Evolutionary conservation across 2,888 invertebrate species (phyloP).

Genomic region (Coleophora deauratella): DNA sequence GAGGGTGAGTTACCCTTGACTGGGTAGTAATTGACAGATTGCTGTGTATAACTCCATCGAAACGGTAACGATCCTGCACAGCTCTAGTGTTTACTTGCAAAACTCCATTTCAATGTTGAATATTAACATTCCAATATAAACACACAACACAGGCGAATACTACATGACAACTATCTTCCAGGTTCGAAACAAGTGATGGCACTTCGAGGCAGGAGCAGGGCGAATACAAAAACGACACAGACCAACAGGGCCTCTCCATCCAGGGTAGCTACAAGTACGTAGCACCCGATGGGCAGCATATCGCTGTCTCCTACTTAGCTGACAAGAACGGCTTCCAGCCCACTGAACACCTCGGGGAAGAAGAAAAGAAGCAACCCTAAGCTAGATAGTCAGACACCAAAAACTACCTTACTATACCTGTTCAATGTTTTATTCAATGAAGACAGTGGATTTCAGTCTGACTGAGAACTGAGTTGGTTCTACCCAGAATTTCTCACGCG

Average conservation of each 20-base stretch:
- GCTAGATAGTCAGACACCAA: neutral
- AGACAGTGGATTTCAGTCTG: too few relatives aligned
- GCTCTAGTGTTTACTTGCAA: too few relatives aligned
- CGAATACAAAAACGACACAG: slow-evolving; percentile 76
- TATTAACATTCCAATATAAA: too few relatives aligned
- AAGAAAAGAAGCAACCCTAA: slow-evolving; percentile 21
- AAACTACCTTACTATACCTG: too few relatives aligned
- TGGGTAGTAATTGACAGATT: too few relatives aligned
- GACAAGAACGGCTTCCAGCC: slow-evolving; percentile 78
- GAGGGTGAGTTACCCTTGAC: too few relatives aligned
- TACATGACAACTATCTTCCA: slow-evolving; percentile 21
- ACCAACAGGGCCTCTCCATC: slow-evolving; percentile 77
- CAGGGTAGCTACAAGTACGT: slow-evolving; percentile 77
- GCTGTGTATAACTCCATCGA: too few relatives aligned
- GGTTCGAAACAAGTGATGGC: slow-evolving; percentile 80
- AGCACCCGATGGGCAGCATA: slow-evolving; percentile 77
- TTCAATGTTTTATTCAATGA: too few relatives aligned
- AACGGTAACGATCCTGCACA: too few relatives aligned
- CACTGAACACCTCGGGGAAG: slow-evolving; percentile 36
- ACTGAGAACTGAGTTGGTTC: neutral
- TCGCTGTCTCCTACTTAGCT: slow-evolving; percentile 75
- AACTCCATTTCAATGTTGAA: too few relatives aligned
- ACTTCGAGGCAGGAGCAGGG: slow-evolving; percentile 78
- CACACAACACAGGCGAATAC: too few relatives aligned
- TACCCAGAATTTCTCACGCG: neutral